phyloP scores from a whole-genome alignment of 2,113 vertebrate genomes.

The Tetrao urogallus region DNA sequence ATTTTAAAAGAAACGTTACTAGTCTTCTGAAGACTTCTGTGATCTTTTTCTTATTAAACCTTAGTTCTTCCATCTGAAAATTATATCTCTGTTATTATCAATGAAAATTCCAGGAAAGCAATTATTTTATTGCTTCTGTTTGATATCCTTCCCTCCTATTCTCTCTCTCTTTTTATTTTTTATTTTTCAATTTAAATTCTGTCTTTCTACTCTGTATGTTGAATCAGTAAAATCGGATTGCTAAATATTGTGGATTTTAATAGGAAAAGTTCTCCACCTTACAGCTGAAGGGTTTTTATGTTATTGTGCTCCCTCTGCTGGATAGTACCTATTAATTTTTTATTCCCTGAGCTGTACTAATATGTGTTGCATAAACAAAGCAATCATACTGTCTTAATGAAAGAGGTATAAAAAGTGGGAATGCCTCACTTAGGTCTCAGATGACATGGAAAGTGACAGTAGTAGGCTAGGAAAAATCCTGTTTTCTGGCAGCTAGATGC shows the following conservation, averaged over 20 bases:
- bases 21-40: not conserved
- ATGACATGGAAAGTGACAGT: not conserved
- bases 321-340: conserved; percentile 29
- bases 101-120: not conserved
- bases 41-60: not conserved
- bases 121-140: not conserved
- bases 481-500: not conserved
- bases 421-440: not conserved
- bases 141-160: not conserved
- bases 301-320: conserved; percentile 68
- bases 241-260: not conserved
- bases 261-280: not conserved
- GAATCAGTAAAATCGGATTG: not conserved
- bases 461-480: not conserved
- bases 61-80: not conserved
- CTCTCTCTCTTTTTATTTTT: not conserved
- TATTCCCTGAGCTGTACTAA: not conserved
- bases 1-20: conserved; percentile 30
- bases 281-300: not conserved
- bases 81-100: not conserved
- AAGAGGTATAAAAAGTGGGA: not conserved
- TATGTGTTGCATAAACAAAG: not conserved
- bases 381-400: not conserved
- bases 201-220: not conserved
- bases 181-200: not conserved